Evolutionary conservation across 2,888 invertebrate genomes (phyloP).

Genomic region (Sussaba pulchella): DNA sequence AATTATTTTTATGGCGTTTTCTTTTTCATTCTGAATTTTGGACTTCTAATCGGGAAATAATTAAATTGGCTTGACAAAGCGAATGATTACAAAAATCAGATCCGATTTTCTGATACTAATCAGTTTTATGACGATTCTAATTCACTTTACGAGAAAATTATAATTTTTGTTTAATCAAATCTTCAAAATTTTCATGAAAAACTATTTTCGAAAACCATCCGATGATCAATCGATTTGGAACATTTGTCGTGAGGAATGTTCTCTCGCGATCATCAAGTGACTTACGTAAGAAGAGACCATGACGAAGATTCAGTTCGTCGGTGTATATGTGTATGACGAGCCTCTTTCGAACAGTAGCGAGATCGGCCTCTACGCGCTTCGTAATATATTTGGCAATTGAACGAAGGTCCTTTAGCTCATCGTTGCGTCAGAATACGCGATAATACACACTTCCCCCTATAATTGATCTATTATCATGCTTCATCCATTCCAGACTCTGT

Average conservation of each 20-base stretch:
- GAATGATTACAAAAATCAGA: too few species aligned
- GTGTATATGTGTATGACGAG: conserved; percentile 39
- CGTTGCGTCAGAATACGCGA: conserved; percentile 53
- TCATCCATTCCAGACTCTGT: conserved; percentile 6
- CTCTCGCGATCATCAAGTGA: conserved; percentile 52
- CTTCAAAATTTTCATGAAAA: too few species aligned
- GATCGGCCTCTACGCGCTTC: conserved; percentile 37
- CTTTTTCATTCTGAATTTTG: too few species aligned
- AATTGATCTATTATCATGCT: conserved; percentile 24
- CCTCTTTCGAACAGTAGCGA: conserved; percentile 39
- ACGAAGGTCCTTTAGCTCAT: conserved; percentile 63
- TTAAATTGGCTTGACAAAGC: too few species aligned
- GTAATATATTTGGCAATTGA: conserved; percentile 78
- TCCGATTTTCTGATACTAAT: too few species aligned
- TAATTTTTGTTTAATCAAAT: too few species aligned
- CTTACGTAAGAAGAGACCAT: conserved; percentile 59
- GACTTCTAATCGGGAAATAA: too few species aligned
- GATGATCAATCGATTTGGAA: conserved; percentile 46
- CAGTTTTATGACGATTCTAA: too few species aligned
- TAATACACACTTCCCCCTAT: conserved; percentile 23
- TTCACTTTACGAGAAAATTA: too few species aligned
- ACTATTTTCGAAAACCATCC: too few species aligned
- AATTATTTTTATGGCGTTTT: too few species aligned
- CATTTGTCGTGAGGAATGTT: conserved; percentile 22
- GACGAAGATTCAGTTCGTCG: conserved; percentile 53